Conservation (phyloP, 2,113 vertebrate species). For the Epinephelus fuscoguttatus region DNA sequence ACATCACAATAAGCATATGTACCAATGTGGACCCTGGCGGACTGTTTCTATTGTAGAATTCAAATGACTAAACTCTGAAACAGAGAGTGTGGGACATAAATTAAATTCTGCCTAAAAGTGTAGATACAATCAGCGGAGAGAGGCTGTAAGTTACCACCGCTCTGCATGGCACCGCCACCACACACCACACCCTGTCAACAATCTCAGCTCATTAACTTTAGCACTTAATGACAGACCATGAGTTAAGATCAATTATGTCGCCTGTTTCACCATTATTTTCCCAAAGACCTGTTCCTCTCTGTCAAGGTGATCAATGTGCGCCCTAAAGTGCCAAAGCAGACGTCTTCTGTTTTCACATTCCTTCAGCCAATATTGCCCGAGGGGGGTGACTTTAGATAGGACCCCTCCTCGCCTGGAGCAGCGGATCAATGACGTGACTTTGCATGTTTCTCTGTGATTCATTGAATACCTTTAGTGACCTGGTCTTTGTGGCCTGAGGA, state of each 20-base stretch:
- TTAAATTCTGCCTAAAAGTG: neutral
- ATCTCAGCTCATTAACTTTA: conserved; percentile 10
- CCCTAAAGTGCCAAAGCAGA: conserved; percentile 33
- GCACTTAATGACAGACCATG: conserved; percentile 20
- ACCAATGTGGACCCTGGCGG: too few species aligned
- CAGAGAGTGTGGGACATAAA: neutral
- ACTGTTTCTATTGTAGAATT: too few species aligned
- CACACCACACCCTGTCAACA: neutral
- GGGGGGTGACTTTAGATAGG: conserved; percentile 47
- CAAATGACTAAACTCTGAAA: neutral
- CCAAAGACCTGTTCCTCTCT: conserved; percentile 20
- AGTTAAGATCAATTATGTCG: conserved; percentile 41
- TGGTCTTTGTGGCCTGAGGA: conserved; percentile 29
- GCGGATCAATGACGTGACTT: conserved; percentile 61
- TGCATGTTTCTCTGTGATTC: conserved; percentile 44
- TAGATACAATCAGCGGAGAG: conserved; percentile 3
- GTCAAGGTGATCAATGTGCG: conserved; percentile 19
- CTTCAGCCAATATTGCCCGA: conserved; percentile 18
- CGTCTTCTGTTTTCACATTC: conserved; percentile 62
- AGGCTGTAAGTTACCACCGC: neutral
- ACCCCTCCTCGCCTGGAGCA: conserved; percentile 44
- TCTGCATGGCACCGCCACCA: neutral
- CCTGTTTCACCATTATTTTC: conserved; percentile 19
- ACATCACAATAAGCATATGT: too few species aligned
- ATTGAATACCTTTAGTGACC: conserved; percentile 51